Evolutionary conservation across 1,140 invertebrate genomes (phyloP).

Genomic region (Diorhabda carinulata): DNA sequence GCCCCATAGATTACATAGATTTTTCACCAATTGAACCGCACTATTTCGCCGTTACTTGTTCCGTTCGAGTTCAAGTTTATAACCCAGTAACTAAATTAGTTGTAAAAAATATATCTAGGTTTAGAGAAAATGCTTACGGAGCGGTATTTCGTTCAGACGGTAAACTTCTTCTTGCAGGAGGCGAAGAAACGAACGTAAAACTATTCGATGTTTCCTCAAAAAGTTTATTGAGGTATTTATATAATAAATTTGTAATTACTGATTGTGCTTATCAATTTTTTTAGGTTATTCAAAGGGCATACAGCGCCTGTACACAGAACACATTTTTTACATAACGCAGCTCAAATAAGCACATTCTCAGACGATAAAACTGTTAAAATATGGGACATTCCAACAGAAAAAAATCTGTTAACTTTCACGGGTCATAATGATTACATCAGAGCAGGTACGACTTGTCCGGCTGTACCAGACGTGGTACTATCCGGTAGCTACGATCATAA

Average conservation of each 20-base stretch:
- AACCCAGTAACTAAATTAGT: slow-evolving; percentile 82
- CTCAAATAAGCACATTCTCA: slow-evolving; percentile 82
- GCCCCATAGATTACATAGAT: slow-evolving; percentile 84
- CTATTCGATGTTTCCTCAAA: slow-evolving; percentile 84
- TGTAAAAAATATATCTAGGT: slow-evolving; percentile 79
- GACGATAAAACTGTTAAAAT: slow-evolving; percentile 87
- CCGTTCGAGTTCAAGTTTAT: slow-evolving; percentile 87
- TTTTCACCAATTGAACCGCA: slow-evolving; percentile 83
- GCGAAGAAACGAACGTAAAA: slow-evolving; percentile 81
- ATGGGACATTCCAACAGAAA: slow-evolving; percentile 88
- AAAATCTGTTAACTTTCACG: slow-evolving; percentile 60
- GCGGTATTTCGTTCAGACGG: slow-evolving; percentile 84
- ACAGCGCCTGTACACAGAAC: slow-evolving; percentile 70
- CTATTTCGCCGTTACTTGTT: slow-evolving; percentile 87
- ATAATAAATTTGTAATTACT: no score
- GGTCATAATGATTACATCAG: slow-evolving; percentile 80
- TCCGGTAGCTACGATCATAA: slow-evolving; percentile 93
- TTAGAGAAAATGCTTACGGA: slow-evolving; percentile 82
- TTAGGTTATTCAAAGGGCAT: slow-evolving; percentile 61
- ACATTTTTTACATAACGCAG: slow-evolving; percentile 74
- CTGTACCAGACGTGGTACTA: slow-evolving; percentile 70
- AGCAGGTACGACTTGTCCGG: slow-evolving; percentile 72
- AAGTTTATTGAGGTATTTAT: slow-evolving; percentile 56
- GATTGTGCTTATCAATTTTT: slow-evolving; percentile 13
- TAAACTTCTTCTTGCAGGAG: slow-evolving; percentile 76